Conservation (phyloP, 2,113 vertebrate species). For the Piprites chloris region DNA sequence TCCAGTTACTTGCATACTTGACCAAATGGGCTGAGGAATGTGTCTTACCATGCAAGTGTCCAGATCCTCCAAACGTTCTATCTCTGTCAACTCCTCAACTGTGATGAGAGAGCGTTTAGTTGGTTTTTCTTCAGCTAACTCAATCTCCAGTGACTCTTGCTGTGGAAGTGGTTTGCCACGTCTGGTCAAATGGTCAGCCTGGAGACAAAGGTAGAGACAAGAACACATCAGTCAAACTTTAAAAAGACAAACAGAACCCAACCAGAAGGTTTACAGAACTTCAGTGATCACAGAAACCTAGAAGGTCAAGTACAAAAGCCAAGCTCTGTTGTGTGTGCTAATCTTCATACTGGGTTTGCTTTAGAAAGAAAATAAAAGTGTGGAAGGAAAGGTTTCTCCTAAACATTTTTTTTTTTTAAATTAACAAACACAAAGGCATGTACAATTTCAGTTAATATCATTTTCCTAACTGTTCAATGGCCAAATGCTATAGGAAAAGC, state of each 20-base stretch:
- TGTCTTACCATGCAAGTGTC: conserved; percentile 93
- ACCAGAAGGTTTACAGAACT: not conserved
- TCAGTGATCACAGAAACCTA: not conserved
- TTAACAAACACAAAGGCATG: not conserved
- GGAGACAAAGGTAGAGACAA: not conserved
- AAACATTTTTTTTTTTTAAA: fast-evolving
- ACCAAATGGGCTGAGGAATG: not conserved
- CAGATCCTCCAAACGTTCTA: conserved; percentile 89
- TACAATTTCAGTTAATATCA: not conserved
- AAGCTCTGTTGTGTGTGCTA: not conserved
- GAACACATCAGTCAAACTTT: not conserved
- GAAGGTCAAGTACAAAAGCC: not conserved
- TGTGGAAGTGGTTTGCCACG: conserved; percentile 82
- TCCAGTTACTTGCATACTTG: not conserved
- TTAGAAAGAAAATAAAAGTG: not conserved
- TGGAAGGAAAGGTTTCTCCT: not conserved
- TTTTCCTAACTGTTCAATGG: not conserved
- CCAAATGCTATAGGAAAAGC: not conserved
- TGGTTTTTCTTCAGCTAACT: conserved; percentile 82
- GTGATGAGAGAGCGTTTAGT: conserved; percentile 77
- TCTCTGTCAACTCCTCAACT: conserved; percentile 83
- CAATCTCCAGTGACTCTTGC: conserved; percentile 84
- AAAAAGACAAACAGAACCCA: not conserved
- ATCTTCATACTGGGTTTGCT: not conserved
- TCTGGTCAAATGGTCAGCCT: conserved; percentile 90